These are phyloP conservation scores for Lissocephala sabroskyi DNA, from an alignment of 2,888 invertebrate species.

Conservation along the genomic window DNA sequence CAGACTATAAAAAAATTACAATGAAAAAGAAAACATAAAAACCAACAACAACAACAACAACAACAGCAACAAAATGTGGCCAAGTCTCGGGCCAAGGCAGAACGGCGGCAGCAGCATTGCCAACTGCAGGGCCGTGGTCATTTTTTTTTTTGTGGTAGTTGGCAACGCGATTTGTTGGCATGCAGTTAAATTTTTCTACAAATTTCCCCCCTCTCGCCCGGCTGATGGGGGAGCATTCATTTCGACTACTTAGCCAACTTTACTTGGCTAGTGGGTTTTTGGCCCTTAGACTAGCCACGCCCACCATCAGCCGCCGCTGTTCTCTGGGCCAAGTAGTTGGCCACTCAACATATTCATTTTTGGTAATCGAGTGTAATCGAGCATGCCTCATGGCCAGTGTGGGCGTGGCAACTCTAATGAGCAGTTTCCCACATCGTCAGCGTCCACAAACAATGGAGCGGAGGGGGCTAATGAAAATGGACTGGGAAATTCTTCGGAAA, in stretches of 20 bases:
- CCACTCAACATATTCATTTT: constrained; percentile 47
- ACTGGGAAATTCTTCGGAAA: no score
- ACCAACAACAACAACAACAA: constrained; percentile 20
- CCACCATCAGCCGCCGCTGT: neutral
- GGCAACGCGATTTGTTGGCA: constrained; percentile 41
- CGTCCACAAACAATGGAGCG: no score
- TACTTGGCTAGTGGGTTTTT: neutral
- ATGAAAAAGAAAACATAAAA: constrained; percentile 12
- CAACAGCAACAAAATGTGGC: constrained; percentile 3
- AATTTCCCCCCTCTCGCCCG: constrained; percentile 5
- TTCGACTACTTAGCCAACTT: constrained; percentile 22
- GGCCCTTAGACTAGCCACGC: no score
- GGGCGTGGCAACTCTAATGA: no score
- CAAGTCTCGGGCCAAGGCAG: constrained; percentile 1
- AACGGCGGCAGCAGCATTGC: neutral
- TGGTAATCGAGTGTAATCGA: constrained; percentile 46
- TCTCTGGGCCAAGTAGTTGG: constrained; percentile 21
- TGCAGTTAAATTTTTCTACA: constrained; percentile 14
- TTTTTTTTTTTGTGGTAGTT: constrained; percentile 6
- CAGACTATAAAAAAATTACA: constrained; percentile 19
- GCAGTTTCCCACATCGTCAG: no score
- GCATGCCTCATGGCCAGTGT: neutral
- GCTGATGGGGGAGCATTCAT: constrained; percentile 21
- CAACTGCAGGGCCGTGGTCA: no score
- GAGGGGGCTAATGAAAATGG: no score